Base-by-base conservation (phyloP, 2,113 vertebrate genomes). In the Pluvianellus socialis region DNA sequence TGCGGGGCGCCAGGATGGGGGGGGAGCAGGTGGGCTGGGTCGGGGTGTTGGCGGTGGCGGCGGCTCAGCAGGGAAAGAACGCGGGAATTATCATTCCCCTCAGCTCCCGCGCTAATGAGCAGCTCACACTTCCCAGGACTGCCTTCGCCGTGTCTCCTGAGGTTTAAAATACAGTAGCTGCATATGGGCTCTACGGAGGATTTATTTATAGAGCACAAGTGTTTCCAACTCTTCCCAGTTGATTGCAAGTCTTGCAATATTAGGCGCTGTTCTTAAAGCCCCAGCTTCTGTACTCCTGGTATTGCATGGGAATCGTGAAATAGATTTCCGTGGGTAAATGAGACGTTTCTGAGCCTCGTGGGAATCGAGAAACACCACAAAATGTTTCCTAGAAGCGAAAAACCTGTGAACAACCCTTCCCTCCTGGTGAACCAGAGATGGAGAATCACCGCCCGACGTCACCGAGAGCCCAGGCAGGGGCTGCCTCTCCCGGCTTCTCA, bases 1-100 rank as follows among this genome's bases (percentile, higher is more conserved):
- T 10, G 4, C 14, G 0, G 8, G 30, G 56, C 2, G n/a, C n/a
- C n/a, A n/a, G n/a, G n/a, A n/a, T n/a, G 7, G 7, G 50, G 16
- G 4, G 56, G 58, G 65, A 79, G 73, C 49, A 8, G 67, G 1
- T 50, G 17, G 47, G 14, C 62, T 30, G 49, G 58, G 27, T 35
- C 12, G 10, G 21, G 33, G 14, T 10, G 44, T 6, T 30, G 91
- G 45, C 44, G 38, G 38, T 7, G 12, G 4, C 38, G 4, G 50
- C 3, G 18, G 42, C 71, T 30, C 56, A 3, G 52, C 12, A 5
- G 55, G 73, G 73, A 27, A 18, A 4, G 47, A 26, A 4, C 9
- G 14, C 11, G 2, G 70, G 33, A 28, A 21, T n/a, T 23, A 14
- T 22, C n/a, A 8, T 24, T 77, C 7, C 62, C 28, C 50, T 17